Evolutionary conservation across 2,113 vertebrate species (phyloP).

Genomic region (Chloroceryle aenea): DNA sequence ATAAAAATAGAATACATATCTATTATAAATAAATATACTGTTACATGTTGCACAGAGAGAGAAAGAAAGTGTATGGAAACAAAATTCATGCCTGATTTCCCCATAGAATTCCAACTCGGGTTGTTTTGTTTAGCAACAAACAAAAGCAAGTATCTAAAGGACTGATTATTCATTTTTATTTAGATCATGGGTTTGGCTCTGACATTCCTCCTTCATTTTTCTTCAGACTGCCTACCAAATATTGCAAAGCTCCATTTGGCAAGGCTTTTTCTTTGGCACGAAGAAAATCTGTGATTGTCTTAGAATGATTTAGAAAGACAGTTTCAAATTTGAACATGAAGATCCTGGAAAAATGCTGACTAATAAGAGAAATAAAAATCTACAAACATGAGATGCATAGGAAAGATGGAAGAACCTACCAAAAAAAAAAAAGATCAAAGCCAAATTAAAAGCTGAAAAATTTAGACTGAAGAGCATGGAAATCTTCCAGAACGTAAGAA

Average conservation of each 20-base stretch:
- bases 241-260: background rate
- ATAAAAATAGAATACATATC: background rate
- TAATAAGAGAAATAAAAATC: background rate
- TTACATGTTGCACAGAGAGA: background rate
- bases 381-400: background rate
- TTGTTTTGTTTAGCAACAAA: background rate
- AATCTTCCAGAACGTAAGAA: background rate
- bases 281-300: background rate
- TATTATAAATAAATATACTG: background rate
- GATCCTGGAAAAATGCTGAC: background rate
- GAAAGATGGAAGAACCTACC: background rate
- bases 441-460: background rate
- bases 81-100: background rate
- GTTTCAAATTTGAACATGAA: background rate
- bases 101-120: background rate
- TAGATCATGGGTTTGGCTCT: background rate
- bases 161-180: background rate
- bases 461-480: background rate
- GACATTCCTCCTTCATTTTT: background rate
- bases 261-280: background rate
- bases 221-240: background rate
- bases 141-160: background rate
- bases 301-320: background rate
- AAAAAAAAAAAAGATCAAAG: background rate
- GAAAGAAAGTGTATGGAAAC: background rate